These are phyloP conservation scores for Craniophora ligustri DNA, from an alignment of 2,888 invertebrate genomes.

Conservation along the genomic window DNA sequence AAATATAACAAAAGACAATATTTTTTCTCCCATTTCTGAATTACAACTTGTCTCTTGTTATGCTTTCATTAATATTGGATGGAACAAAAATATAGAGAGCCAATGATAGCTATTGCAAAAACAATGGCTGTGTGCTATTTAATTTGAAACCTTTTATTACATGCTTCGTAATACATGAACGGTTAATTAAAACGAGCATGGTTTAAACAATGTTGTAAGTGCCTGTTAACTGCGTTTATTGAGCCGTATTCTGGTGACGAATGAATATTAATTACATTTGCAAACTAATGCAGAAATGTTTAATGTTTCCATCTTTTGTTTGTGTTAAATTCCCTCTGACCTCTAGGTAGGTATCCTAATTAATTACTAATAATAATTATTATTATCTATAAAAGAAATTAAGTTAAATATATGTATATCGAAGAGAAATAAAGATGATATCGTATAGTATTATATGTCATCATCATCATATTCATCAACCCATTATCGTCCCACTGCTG, in stretches of 20 bases:
- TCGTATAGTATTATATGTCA: no score
- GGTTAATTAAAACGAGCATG: constrained; percentile 17
- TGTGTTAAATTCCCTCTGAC: no score
- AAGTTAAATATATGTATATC: no score
- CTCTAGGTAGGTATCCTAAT: no score
- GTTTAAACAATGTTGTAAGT: constrained; percentile 7
- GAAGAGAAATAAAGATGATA: no score
- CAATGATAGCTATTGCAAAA: constrained; percentile 1
- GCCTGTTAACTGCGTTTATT: not conserved
- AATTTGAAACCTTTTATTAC: constrained; percentile 25
- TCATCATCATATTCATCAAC: no score
- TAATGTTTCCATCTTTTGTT: no score
- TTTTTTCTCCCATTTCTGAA: constrained; percentile 2
- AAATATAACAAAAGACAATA: no score
- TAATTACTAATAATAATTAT: no score
- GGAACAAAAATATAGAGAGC: not conserved
- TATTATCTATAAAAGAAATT: no score
- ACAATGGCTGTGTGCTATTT: constrained; percentile 16
- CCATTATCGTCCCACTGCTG: no score
- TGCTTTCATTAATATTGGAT: constrained; percentile 3
- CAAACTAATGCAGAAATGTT: not conserved
- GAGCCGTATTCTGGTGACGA: not conserved
- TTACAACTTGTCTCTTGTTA: not conserved
- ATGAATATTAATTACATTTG: constrained; percentile 3
- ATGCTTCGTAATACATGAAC: constrained; percentile 7